Percentiles rank a stretch among this genome's conserved stretches.
Conservation (phyloP, 2,888 invertebrate species). For the Limenitis camilla region DNA sequence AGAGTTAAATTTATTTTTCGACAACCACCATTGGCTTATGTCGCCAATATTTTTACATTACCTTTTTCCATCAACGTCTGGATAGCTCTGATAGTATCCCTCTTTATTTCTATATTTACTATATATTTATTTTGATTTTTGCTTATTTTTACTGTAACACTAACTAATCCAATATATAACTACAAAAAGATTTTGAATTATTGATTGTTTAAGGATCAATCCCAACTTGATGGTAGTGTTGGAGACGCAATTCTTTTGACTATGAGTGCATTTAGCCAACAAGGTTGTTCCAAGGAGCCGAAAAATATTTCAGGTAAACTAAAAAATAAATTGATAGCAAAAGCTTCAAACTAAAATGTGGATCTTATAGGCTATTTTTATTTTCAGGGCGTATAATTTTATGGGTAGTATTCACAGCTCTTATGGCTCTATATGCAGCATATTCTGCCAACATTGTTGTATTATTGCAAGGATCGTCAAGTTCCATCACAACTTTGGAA, state of each 20-base stretch:
- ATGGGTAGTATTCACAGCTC: conserved; percentile 44
- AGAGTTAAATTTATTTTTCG: conserved; percentile 75
- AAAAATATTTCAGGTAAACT: conserved; percentile 41
- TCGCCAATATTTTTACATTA: conserved; percentile 77
- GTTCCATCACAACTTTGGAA: conserved; percentile 68
- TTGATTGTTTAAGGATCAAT: conserved; percentile 29
- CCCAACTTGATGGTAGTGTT: conserved; percentile 43
- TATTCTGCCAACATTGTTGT: conserved; percentile 81
- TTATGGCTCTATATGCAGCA: conserved; percentile 77
- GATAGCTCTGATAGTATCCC: conserved; percentile 63
- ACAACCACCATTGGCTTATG: conserved; percentile 78
- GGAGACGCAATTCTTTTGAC: conserved; percentile 66
- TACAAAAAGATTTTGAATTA: no score
- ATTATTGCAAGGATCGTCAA: conserved; percentile 76
- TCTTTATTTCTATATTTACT: conserved; percentile 43
- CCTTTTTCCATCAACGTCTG: conserved; percentile 78
- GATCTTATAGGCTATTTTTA: background rate
- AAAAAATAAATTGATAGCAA: no score
- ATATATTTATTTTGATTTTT: conserved; percentile 39
- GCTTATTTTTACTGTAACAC: background rate
- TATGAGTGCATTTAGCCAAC: conserved; percentile 74
- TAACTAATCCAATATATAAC: background rate
- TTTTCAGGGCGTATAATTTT: conserved; percentile 50
- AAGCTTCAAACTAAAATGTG: background rate
- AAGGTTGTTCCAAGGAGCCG: conserved; percentile 70